Evolutionary conservation across 92 coral and sea anemone genomes (phyloP).

Genomic region (Epizoanthus fatuus): DNA sequence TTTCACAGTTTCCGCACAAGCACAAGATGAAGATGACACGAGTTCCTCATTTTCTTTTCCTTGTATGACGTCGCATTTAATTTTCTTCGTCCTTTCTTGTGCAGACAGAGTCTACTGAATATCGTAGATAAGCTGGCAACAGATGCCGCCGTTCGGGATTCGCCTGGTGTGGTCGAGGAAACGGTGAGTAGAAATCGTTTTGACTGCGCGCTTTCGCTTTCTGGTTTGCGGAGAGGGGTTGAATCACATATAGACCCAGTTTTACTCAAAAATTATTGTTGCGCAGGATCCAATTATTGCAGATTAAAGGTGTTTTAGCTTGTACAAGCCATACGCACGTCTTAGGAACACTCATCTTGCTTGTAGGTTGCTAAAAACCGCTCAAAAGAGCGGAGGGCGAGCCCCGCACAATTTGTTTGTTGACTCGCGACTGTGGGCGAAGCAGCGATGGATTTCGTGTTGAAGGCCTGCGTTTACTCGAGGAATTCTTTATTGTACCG

Average conservation of each 20-base stretch:
- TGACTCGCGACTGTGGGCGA: conserved; percentile 16
- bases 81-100: conserved; percentile 33
- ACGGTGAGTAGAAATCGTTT: conserved; percentile 60
- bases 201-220: conserved; percentile 51
- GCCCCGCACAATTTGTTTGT: conserved; percentile 34
- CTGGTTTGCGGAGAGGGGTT: conserved; percentile 26
- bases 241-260: not conserved
- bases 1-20: conserved; percentile 41
- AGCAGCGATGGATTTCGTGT: conserved; percentile 16
- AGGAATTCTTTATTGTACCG: not conserved
- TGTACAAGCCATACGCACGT: conserved; percentile 24
- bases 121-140: conserved; percentile 79
- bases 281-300: conserved; percentile 19
- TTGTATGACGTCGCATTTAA: conserved; percentile 87
- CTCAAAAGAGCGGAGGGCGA: conserved; percentile 26
- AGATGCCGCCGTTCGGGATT: conserved; percentile 52
- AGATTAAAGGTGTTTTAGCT: not conserved
- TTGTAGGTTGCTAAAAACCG: not conserved
- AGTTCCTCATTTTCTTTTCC: conserved; percentile 86
- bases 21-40: conserved; percentile 11
- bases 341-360: not conserved
- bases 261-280: conserved; percentile 8
- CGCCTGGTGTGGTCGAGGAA: conserved; percentile 39
- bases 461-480: not conserved
- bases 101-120: conserved; percentile 70